Evolutionary conservation across 2,888 invertebrate genomes (phyloP).

Genomic region (Meiosimyza decipiens): DNA sequence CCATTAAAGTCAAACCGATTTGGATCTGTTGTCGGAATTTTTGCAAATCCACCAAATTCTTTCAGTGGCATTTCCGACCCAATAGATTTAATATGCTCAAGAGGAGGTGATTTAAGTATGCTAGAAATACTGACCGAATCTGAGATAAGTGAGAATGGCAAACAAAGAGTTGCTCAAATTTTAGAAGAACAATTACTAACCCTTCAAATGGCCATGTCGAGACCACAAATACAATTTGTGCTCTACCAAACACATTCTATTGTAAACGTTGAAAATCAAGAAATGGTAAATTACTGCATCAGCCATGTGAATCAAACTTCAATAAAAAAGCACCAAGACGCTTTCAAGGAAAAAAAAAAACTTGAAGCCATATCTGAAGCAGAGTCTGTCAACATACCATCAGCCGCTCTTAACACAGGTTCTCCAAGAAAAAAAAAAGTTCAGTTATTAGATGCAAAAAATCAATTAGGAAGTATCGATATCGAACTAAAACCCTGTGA

Average conservation of each 20-base stretch:
- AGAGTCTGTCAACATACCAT: conserved; percentile 60
- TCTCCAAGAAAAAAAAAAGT: conserved; percentile 54
- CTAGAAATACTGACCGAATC: conserved; percentile 80
- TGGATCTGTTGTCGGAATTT: conserved; percentile 73
- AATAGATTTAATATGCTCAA: conserved; percentile 82
- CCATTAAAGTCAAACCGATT: conserved; percentile 69
- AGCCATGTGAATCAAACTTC: conserved; percentile 78
- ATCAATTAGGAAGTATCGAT: conserved; percentile 3
- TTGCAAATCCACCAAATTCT: conserved; percentile 84
- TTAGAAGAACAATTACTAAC: conserved; percentile 82
- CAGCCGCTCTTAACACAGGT: conserved; percentile 54
- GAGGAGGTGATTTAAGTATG: conserved; percentile 82
- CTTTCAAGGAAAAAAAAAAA: conserved; percentile 58
- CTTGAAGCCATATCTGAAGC: conserved; percentile 61
- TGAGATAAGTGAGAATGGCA: conserved; percentile 73
- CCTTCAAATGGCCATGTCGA: conserved; percentile 78
- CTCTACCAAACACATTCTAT: conserved; percentile 86
- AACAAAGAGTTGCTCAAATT: conserved; percentile 73
- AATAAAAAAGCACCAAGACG: conserved; percentile 74
- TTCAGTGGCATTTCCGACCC: conserved; percentile 84
- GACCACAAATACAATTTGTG: conserved; percentile 84
- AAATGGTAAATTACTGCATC: conserved; percentile 77
- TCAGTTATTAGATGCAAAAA: conserved; percentile 42
- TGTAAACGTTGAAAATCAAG: conserved; percentile 78
- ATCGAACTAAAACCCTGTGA: neutral